Percentiles rank a stretch among this genome's conserved stretches.
phyloP scores from a whole-genome alignment of 2,797 vertebrate species.

The Tympanoctomys barrerae region DNA sequence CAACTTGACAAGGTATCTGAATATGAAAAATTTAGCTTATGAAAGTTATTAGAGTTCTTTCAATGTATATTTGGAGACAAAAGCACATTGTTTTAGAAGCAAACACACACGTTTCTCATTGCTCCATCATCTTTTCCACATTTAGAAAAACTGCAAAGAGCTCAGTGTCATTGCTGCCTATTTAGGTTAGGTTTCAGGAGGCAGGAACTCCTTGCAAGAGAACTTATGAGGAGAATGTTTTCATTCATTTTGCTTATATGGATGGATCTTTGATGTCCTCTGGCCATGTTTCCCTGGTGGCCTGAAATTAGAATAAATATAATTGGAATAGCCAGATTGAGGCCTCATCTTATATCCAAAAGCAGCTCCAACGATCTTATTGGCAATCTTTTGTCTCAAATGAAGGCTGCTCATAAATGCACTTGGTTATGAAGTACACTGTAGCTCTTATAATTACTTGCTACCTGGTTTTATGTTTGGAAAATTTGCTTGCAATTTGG shows the following conservation, averaged over 20 bases:
- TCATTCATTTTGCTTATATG: not conserved
- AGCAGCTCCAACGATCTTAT: constrained; percentile 31
- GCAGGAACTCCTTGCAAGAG: not conserved
- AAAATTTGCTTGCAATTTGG: constrained; percentile 53
- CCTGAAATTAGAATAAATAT: constrained; percentile 46
- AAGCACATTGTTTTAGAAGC: constrained; percentile 36
- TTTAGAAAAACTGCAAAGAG: not conserved
- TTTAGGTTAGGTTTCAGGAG: not conserved
- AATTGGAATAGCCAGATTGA: constrained; percentile 25
- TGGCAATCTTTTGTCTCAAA: constrained; percentile 64
- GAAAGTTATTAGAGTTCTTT: constrained; percentile 25
- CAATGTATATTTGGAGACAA: not conserved
- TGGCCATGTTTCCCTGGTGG: not conserved
- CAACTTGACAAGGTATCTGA: constrained; percentile 5
- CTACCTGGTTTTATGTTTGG: constrained; percentile 57
- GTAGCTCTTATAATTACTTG: constrained; percentile 70
- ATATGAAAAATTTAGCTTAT: not conserved
- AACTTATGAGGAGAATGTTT: not conserved
- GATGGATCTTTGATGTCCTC: constrained; percentile 19
- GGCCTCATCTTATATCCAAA: constrained; percentile 34
- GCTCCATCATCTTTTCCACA: not conserved
- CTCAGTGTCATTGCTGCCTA: not conserved
- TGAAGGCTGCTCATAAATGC: constrained; percentile 62
- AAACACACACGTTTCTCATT: not conserved
- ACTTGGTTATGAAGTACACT: constrained; percentile 71